Base-by-base conservation (phyloP, 2,888 invertebrate genomes). In the Drosophila buzzatii region DNA sequence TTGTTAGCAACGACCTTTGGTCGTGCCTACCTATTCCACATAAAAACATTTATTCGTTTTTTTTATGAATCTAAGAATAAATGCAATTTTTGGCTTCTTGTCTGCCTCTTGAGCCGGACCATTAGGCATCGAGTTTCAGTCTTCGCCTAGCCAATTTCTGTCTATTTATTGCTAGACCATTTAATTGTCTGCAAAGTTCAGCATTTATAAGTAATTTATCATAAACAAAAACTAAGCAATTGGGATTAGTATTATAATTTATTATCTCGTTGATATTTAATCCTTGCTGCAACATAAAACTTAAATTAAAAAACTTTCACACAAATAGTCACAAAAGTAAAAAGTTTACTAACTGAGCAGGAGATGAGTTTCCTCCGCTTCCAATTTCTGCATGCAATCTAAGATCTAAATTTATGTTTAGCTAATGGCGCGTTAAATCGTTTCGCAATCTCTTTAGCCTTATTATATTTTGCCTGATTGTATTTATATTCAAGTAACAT, bases 301-400 rank as follows among this genome's bases (percentile, higher is more conserved):
- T 42, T 33, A 1, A 61, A 57, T 67, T 72, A 55, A 55, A 57
- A 59, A 59, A 39, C 39, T 59, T 59, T 16, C 16, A 10, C 3
- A 31, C 39, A 49, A 49, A 31, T 42, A 47, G 6, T 55, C 5
- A 2, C 52, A 37, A 4, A 12, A 47, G 2, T 47, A 39, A 39
- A 59, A 59, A 59, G 31, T 59, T 59, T 49, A 31, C 39, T 35
- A 56, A 33, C 56, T 51, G 18, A 65, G 56, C 55, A 37, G 35
- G 31, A 70, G 45, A 47, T 31, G 33, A 37, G 61, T 56, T 27
- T 49, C 10, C 37, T 39, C 20, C 27, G 23, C 20, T 41, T 51
- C 2, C 14, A 20, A 65, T 44, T 31, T 27, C 33, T 63, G 51
- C 52, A 49, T 51, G 53, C 18, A 33, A 27, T 20, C 44, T 33